These are phyloP conservation scores for Paratrypauchen microcephalus DNA, from an alignment of 2,797 vertebrate genomes.

Conservation along the genomic window DNA sequence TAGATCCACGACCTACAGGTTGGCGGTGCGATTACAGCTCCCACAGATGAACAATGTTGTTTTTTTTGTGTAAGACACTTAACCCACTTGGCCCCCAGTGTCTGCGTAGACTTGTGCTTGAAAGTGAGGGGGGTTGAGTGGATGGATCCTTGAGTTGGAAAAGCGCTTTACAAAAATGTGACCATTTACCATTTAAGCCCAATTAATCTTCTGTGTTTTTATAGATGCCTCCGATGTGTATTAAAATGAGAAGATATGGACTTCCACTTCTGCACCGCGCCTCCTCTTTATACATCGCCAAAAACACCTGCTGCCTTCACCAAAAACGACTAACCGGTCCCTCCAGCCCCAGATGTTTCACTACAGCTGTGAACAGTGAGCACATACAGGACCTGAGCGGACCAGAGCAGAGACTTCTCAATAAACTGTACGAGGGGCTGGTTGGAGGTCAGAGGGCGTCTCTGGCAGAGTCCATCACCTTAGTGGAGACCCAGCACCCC, in stretches of 20 bases:
- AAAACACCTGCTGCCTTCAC: conserved; percentile 28
- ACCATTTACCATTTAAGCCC: not conserved
- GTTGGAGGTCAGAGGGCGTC: conserved; percentile 86
- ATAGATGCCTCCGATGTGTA: conserved; percentile 28
- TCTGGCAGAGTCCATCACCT: conserved; percentile 93
- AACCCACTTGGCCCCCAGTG: too few relatives aligned
- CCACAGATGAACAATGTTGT: too few relatives aligned
- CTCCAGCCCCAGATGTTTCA: conserved; percentile 46
- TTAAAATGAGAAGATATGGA: conserved; percentile 52
- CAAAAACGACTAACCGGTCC: conserved; percentile 1
- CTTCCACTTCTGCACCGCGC: conserved; percentile 43
- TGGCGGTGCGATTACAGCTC: too few relatives aligned
- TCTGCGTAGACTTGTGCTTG: too few relatives aligned
- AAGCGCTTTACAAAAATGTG: too few relatives aligned
- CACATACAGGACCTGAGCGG: conserved; percentile 75
- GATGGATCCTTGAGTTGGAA: too few relatives aligned
- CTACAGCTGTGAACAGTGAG: conserved; percentile 56
- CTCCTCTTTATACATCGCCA: conserved; percentile 6
- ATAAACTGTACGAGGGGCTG: conserved; percentile 85
- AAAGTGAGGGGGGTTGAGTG: too few relatives aligned
- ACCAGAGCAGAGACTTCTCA: conserved; percentile 82
- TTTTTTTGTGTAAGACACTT: too few relatives aligned
- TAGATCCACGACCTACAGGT: too few relatives aligned
- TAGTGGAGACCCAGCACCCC: conserved; percentile 90
- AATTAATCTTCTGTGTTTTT: not conserved